A percentile compares a stretch with the other conserved stretches of the same genome.
These are phyloP conservation scores for Tetrao urogallus DNA, from an alignment of 2,113 vertebrate species.

Conservation along the genomic window DNA sequence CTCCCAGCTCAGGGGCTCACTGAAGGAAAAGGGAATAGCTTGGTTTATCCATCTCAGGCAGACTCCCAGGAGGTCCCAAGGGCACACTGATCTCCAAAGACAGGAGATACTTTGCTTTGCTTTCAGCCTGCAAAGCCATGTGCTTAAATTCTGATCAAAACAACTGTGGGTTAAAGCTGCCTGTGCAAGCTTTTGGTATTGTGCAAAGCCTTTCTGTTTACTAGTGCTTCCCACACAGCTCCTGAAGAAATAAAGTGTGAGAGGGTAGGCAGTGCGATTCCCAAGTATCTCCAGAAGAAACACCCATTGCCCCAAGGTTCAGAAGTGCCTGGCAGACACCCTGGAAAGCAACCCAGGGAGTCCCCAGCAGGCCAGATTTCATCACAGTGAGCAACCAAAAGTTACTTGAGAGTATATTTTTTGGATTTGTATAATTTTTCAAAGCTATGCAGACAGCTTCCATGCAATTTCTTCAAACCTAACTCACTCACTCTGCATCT, in stretches of 20 bases:
- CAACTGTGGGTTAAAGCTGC: background rate
- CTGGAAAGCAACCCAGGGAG: background rate
- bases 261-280: background rate
- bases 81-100: background rate
- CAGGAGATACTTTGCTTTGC: background rate
- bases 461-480: conserved; percentile 20
- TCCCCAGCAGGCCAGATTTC: background rate
- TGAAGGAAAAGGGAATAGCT: background rate
- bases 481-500: conserved; percentile 11
- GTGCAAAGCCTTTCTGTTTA: background rate
- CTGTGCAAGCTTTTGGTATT: background rate
- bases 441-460: conserved; percentile 23
- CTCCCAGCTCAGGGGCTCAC: background rate
- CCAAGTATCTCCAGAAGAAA: background rate
- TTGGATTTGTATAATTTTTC: background rate
- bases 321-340: background rate
- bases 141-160: background rate
- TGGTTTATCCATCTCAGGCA: background rate
- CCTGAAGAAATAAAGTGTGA: background rate
- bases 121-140: background rate
- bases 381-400: background rate
- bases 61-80: background rate
- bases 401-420: background rate
- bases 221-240: background rate
- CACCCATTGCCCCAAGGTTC: background rate